These are phyloP conservation scores for Dreissena polymorpha DNA, from an alignment of 1,140 invertebrate genomes.

Conservation along the genomic window DNA sequence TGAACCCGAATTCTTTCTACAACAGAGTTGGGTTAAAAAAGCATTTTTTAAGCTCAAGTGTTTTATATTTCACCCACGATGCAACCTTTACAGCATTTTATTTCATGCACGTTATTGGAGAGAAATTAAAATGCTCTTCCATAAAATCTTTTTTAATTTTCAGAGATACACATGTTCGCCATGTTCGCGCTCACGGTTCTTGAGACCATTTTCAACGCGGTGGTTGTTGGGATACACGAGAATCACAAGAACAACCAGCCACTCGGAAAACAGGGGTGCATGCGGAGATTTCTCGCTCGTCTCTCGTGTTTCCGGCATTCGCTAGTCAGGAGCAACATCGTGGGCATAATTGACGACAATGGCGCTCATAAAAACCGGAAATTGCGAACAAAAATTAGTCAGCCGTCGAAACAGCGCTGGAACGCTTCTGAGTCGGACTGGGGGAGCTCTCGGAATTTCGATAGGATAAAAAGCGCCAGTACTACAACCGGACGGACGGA, in stretches of 20 bases:
- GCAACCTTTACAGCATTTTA: too few relatives aligned
- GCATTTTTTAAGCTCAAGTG: too few relatives aligned
- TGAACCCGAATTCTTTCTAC: too few relatives aligned
- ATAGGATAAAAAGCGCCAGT: slow-evolving; percentile 1
- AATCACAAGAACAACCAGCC: background rate
- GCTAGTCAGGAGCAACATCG: background rate
- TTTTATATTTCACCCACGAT: too few relatives aligned
- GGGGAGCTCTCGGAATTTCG: background rate
- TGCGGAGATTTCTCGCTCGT: background rate
- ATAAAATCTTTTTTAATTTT: background rate
- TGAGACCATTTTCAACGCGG: background rate
- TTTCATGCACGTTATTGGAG: too few relatives aligned
- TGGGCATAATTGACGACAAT: background rate
- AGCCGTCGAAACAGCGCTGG: background rate
- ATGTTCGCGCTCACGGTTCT: background rate
- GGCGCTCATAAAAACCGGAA: background rate
- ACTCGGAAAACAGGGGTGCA: background rate
- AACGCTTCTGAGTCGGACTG: background rate
- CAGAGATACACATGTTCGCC: background rate
- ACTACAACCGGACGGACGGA: background rate
- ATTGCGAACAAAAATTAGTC: background rate
- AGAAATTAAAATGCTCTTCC: background rate
- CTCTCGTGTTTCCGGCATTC: background rate
- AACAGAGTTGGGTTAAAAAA: too few relatives aligned
- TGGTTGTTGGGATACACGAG: background rate